Evolutionary conservation across 2,113 vertebrate genomes (phyloP), one percentile per base, ranked within the genome.

Genomic region (Poecile atricapillus): DNA sequence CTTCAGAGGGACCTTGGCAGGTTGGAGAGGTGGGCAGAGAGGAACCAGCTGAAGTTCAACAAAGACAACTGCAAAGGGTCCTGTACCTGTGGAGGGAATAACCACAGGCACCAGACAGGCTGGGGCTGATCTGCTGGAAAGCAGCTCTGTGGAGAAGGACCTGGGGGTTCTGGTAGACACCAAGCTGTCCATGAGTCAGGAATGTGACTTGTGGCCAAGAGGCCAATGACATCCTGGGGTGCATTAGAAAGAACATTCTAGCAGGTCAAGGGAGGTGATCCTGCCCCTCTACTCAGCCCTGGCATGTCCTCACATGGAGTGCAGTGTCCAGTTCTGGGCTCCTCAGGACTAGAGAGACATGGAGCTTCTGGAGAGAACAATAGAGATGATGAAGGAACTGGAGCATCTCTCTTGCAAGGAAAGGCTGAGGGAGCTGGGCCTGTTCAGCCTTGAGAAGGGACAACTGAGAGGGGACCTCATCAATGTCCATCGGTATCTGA

Each of bases 301-400:
- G 46, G 18, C 37, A 37, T 28, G 6, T 9, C 8, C 28, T 3
- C 5, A n/a, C 0, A 2, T 62, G 10, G n/a, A 78, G 15, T 33
- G 13, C 18, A 23, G 22, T 69, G 55, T 53, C 23, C 39, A 19
- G 12, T 4, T 62, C 64, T 62, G n/a, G n/a, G 47, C 9, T 62
- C 4, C 6, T 33, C 15, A 33, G n/a, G 3, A 33, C 15, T 16
- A 60, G 23, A 60, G 16, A 55, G 23, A 46, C 23, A 24, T 33
- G 33, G 28, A 78, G 15, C 4, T 39, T 7, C 11, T 67, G 41
- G 15, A 82, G 30, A 41, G 37, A 9, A 3, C 10, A 17, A 15
- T 8, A 23, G 53, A 39, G 27, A 13, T 46, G 6, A 23, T 37
- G 33, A 21, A 69, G 23, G 19, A 3, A 15, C 1, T 28, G 23